phyloP scores from a whole-genome alignment of 2,113 vertebrate genomes.

The Pavo muticus region DNA sequence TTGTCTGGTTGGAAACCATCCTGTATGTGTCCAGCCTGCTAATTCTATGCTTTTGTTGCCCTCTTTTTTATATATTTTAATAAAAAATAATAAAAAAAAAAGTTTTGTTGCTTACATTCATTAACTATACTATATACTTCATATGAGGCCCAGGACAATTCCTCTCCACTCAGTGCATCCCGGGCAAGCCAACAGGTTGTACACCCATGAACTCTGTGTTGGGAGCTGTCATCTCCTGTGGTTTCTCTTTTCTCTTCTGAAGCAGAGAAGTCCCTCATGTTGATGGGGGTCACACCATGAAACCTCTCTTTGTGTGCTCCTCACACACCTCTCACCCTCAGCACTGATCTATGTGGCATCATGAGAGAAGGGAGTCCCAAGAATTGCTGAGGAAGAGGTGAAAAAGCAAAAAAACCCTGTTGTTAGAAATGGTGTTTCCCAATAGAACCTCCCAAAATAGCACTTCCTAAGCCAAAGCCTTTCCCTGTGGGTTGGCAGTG shows the following conservation, averaged over 20 bases:
- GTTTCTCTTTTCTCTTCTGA: background rate
- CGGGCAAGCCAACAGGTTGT: background rate
- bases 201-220: background rate
- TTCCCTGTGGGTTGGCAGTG: too few relatives aligned
- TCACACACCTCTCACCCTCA: fast-evolving
- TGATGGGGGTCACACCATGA: fast-evolving
- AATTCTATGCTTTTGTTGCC: too few relatives aligned
- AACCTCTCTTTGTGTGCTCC: background rate
- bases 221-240: background rate
- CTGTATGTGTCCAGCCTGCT: too few relatives aligned
- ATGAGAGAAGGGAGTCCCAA: background rate
- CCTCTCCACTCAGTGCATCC: too few relatives aligned
- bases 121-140: background rate
- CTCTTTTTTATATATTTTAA: too few relatives aligned
- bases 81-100: too few relatives aligned
- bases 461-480: background rate
- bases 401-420: background rate
- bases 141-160: background rate
- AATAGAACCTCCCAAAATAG: too few relatives aligned
- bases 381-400: background rate
- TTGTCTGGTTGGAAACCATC: background rate
- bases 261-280: fast-evolving
- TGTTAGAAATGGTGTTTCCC: background rate
- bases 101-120: background rate
- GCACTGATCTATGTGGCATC: background rate